Percentiles rank a stretch among this genome's conserved stretches.
Evolutionary conservation across 2,888 invertebrate species (phyloP).

Genomic region (Tetrapedia diversipes): DNA sequence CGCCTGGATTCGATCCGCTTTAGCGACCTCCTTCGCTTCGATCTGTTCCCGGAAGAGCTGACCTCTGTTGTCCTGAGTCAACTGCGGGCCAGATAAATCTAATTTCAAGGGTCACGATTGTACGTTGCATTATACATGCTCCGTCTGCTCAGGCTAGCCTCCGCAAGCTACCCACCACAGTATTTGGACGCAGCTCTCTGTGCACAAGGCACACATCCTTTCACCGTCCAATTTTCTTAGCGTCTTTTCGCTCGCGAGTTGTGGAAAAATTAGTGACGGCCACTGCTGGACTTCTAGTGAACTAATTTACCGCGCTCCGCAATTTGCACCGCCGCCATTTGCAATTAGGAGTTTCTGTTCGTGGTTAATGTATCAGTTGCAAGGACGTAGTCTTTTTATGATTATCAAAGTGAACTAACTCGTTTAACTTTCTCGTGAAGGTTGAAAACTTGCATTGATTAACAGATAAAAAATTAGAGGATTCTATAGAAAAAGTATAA

Average conservation of each 20-base stretch:
- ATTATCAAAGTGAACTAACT: no score
- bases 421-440: no score
- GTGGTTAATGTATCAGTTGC: neutral
- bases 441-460: no score
- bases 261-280: slow-evolving; percentile 19
- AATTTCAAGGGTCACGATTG: slow-evolving; percentile 75
- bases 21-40: slow-evolving; percentile 32
- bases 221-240: slow-evolving; percentile 34
- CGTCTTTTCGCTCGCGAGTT: slow-evolving; percentile 13
- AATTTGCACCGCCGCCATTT: slow-evolving; percentile 12
- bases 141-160: slow-evolving; percentile 61
- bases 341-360: neutral
- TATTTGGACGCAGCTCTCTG: slow-evolving; percentile 47
- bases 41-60: slow-evolving; percentile 52
- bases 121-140: slow-evolving; percentile 76
- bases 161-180: slow-evolving; percentile 38
- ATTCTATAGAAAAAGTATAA: no score
- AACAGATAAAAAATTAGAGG: no score
- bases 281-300: neutral
- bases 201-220: slow-evolving; percentile 19
- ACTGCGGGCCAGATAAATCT: slow-evolving; percentile 70
- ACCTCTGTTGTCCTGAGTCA: slow-evolving; percentile 65
- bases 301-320: neutral
- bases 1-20: slow-evolving; percentile 37
- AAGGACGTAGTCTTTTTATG: no score